Evolutionary conservation across 2,113 vertebrate species (phyloP).

Genomic region (Lota lota): DNA sequence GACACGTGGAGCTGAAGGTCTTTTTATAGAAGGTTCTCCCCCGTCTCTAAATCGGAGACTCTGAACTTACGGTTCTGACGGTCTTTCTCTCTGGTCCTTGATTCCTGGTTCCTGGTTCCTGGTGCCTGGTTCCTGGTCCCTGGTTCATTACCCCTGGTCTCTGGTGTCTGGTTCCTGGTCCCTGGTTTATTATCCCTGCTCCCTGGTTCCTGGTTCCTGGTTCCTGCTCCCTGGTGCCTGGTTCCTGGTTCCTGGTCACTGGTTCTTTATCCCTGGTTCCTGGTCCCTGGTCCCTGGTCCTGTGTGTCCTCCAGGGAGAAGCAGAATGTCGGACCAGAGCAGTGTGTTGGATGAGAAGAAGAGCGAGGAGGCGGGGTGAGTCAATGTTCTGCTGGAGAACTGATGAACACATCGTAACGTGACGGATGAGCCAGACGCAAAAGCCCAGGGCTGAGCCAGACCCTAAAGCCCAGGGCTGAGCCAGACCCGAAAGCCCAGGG

Average conservation of each 20-base stretch:
- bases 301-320: constrained; percentile 37
- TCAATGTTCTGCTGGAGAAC: constrained; percentile 38
- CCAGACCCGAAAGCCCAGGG: constrained; percentile 29
- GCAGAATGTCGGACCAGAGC: constrained; percentile 18
- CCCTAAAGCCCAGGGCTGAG: neutral
- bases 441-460: constrained; percentile 32
- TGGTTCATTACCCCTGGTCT: no score
- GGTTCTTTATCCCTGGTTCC: neutral
- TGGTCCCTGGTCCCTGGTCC: no score
- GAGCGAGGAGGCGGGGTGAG: constrained; percentile 61
- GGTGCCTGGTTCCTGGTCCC: no score
- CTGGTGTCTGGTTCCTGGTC: no score
- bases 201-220: neutral
- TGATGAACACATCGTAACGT: constrained; percentile 42
- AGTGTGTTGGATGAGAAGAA: constrained; percentile 50
- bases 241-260: neutral
- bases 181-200: no score
- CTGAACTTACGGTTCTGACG: no score
- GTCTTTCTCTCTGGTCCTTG: no score
- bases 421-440: constrained; percentile 9
- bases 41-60: constrained; percentile 29
- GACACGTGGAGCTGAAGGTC: no score
- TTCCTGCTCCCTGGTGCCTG: no score
- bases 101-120: no score
- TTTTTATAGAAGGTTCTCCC: constrained; percentile 5